phyloP scores from a whole-genome alignment of 2,113 vertebrate species.

The Aspidoscelis tigris region DNA sequence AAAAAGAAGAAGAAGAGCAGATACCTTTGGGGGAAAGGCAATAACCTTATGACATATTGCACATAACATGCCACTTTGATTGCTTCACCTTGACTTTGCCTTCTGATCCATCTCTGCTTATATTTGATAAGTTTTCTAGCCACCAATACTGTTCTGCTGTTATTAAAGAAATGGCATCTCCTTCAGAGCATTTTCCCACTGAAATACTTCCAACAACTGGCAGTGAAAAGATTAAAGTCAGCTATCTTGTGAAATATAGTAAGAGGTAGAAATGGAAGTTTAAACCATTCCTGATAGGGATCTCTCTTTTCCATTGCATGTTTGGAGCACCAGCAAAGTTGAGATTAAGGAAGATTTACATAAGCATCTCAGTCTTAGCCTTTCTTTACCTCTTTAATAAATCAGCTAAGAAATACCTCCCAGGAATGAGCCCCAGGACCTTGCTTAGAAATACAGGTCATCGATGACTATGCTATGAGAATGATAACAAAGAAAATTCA shows the following conservation, averaged over 20 bases:
- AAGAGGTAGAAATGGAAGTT: conserved; percentile 4
- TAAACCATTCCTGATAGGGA: conserved; percentile 10
- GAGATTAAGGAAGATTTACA: conserved; percentile 28
- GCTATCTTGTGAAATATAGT: conserved; percentile 17
- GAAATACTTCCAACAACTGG: conserved; percentile 18
- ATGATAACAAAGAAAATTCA: conserved; percentile 8
- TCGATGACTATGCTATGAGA: neutral
- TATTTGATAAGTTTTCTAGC: conserved; percentile 15
- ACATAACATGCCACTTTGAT: conserved; percentile 1
- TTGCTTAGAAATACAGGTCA: conserved; percentile 8
- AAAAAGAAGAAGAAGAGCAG: neutral
- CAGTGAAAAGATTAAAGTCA: conserved; percentile 29
- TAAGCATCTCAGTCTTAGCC: conserved; percentile 4
- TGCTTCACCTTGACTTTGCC: conserved; percentile 21
- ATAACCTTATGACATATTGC: conserved; percentile 1
- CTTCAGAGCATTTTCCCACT: neutral
- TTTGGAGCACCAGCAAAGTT: neutral
- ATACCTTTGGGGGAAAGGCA: neutral
- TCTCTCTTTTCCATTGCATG: conserved; percentile 5
- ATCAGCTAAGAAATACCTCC: conserved; percentile 5
- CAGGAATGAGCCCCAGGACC: neutral
- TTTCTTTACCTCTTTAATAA: conserved; percentile 7
- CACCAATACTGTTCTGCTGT: conserved; percentile 2
- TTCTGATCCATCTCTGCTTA: conserved; percentile 8
- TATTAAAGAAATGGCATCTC: conserved; percentile 24